These are phyloP conservation scores for Stenolophus ochropezus DNA, from an alignment of 2,888 invertebrate species.

Conservation along the genomic window DNA sequence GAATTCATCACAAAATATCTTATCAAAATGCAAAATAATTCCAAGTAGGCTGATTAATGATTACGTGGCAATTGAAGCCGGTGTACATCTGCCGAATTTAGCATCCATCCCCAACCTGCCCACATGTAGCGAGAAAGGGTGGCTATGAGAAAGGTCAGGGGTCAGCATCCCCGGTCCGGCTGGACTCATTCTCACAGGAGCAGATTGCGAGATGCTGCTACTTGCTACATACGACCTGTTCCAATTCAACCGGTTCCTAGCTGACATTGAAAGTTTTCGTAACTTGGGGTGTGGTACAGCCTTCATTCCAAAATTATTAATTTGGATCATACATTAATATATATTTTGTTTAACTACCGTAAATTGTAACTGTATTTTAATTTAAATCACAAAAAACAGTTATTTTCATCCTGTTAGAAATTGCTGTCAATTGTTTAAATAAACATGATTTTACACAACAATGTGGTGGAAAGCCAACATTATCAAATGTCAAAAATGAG, in stretches of 20 bases:
- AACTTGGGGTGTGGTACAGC: slow-evolving; percentile 4
- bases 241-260: not conserved
- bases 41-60: too few species aligned
- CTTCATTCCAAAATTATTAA: not conserved
- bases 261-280: slow-evolving; percentile 6
- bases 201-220: not conserved
- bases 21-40: too few species aligned
- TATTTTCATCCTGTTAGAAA: too few species aligned
- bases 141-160: slow-evolving; percentile 5
- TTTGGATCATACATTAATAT: not conserved
- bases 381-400: too few species aligned
- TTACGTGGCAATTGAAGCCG: too few species aligned
- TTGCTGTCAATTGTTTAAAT: too few species aligned
- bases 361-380: not conserved
- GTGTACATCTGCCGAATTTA: too few species aligned
- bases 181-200: not conserved
- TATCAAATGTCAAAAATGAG: too few species aligned
- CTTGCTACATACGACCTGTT: not conserved
- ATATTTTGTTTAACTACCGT: not conserved
- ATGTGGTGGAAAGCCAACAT: too few species aligned
- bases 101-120: too few species aligned
- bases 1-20: too few species aligned
- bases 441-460: too few species aligned
- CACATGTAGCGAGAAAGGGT: not conserved
- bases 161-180: not conserved